A percentile compares a stretch with the other conserved stretches of the same genome.
Evolutionary conservation across 2,113 vertebrate genomes (phyloP).

Genomic region (Panurus biarmicus): DNA sequence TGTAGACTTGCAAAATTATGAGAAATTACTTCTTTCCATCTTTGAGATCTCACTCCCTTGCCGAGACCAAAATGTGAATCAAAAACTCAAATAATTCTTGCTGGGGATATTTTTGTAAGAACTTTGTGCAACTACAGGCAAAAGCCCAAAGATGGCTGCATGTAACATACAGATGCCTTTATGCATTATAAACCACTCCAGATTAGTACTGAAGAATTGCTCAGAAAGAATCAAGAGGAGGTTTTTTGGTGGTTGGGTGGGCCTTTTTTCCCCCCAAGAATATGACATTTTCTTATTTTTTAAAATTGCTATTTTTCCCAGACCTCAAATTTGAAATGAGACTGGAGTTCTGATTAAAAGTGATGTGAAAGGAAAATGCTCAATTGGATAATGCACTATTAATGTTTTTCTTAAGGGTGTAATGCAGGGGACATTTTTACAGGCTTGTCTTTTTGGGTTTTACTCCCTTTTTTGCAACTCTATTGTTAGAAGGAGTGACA

Average conservation of each 20-base stretch:
- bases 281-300: slow-evolving; percentile 8
- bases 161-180: background rate
- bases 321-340: slow-evolving; percentile 36
- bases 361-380: slow-evolving; percentile 43
- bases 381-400: slow-evolving; percentile 22
- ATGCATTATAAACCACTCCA: background rate
- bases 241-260: background rate
- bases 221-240: background rate
- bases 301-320: slow-evolving; percentile 37
- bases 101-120: background rate
- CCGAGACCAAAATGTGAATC: background rate
- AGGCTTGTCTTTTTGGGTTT: background rate
- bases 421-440: background rate
- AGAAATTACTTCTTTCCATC: background rate
- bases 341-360: slow-evolving; percentile 38
- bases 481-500: background rate
- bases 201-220: background rate
- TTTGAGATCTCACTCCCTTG: background rate
- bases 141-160: background rate
- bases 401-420: background rate
- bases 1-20: background rate
- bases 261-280: background rate
- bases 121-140: background rate
- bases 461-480: background rate
- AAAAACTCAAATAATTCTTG: background rate